Evolutionary conservation across 2,888 invertebrate species (phyloP), one percentile per base, ranked within the genome.

Genomic region (Drosophila mercatorum): DNA sequence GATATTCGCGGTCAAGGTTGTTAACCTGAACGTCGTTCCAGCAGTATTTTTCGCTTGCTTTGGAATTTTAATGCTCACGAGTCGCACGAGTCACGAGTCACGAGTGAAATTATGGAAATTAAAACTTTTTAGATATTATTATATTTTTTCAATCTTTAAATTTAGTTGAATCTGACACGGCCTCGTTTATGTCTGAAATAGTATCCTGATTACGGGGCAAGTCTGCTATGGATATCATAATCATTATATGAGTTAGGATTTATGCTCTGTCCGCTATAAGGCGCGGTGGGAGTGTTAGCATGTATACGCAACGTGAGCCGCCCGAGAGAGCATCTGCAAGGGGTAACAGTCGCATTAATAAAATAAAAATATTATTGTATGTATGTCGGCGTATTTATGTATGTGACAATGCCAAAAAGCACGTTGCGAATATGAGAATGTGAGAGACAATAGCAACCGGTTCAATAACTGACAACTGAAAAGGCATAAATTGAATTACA

Each of bases 1-100:
- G 14, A 55, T 63, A 80, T 85, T 85, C 74, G 83, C 83, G 88
- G 88, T 88, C 88, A 85, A 88, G 85, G 88, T 85, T 85, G 65
- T 83, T 88, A 88, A 85, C 85, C 85, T 73, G 46, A 70, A 58
- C 55, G 66, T 52, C 75, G 78, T 65, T 84, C 64, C 63, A 67
- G 40, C 51, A 34, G 34, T 34, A 6, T n/a, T 49, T 40, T 22
- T 44, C 22, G 22, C 0, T 64, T 61, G 60, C 59, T 67, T 41
- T 46, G 44, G 38, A 49, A 67, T 62, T 59, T 70, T 77, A 72
- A 80, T 78, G 74, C 58, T 70, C 57, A 12, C 56, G 52, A 51
- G 58, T 47, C 53, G 51, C 52, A 59, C 44, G 17, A 17, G 17
- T 0, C 57, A 12, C 56, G 52, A 51, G 58, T 47, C 53, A 59